Evolutionary conservation across 2,797 vertebrate species (phyloP), one percentile per base, ranked within the genome.

Genomic region (Arnoldichthys spilopterus): DNA sequence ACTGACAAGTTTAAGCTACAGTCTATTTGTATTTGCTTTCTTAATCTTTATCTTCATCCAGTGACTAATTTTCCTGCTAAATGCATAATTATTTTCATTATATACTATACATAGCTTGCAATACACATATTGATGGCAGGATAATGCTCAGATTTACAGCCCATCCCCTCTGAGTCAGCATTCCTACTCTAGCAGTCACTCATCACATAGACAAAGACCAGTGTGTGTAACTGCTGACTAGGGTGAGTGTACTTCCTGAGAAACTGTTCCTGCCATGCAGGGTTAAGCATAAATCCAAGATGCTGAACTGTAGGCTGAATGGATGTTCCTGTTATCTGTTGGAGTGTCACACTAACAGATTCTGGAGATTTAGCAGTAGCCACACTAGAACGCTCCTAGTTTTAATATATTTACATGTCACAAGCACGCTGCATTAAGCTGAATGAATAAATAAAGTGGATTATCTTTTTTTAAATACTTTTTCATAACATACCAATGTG

Each of bases 201-300:
- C 16, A 47, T 58, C 6, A 4, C 66, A 53, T 1, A 62, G 22
- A 59, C 51, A 58, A 20, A 58, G 15, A 53, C 30, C 1, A 12
- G 22, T 49, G 6, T n/a, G 34, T 49, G 40, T 7, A 58, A 37
- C 18, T 49, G 37, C 59, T 76, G 79, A 76, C 53, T 12, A 49
- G 24, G 28, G 16, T 22, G 18, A 24, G 22, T 16, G 37, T 24
- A 53, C 22, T 75, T 80, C 66, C 79, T 64, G 58, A 32, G 18
- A 32, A 49, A 37, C 24, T 1, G 1, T 62, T 18, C 24, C 30
- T 15, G 43, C 34, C 43, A 32, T 15, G 62, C 1, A 4, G 32
- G 37, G n/a, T 22, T 40, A 51, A 30, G 18, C 6, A 13, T 18
- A 47, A 28, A 26, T 51, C 26, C 45, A 53, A 30, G 9, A 15